phyloP scores from a whole-genome alignment of 2,797 vertebrate species.

The Artibeus lituratus region DNA sequence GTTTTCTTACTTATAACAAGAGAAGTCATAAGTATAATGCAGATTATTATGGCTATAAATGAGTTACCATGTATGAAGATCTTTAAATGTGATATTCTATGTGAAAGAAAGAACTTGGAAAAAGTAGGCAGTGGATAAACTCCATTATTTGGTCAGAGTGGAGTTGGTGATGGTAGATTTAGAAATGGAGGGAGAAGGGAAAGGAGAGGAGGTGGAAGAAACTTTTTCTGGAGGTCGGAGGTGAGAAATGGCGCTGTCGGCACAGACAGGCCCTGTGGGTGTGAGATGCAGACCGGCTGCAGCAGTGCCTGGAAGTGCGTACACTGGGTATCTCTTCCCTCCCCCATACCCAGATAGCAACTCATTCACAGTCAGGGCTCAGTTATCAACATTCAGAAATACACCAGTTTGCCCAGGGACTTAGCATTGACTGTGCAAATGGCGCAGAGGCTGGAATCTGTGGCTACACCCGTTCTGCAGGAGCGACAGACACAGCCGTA shows the following conservation, averaged over 20 bases:
- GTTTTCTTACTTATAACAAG: background rate
- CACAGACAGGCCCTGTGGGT: background rate
- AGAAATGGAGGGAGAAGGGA: background rate
- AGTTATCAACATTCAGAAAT: background rate
- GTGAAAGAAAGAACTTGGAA: background rate
- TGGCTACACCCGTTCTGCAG: accelerated
- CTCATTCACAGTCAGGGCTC: background rate
- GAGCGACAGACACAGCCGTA: background rate
- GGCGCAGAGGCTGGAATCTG: background rate
- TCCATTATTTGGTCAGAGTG: background rate
- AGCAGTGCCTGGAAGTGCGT: background rate
- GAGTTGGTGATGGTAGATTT: background rate
- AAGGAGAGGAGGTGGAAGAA: background rate
- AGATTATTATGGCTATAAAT: background rate
- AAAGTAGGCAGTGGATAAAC: background rate
- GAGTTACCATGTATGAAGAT: background rate
- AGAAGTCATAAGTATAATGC: background rate
- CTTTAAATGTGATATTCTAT: background rate
- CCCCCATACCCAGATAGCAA: background rate
- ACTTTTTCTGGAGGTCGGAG: background rate
- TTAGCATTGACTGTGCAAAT: background rate
- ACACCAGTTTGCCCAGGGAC: background rate
- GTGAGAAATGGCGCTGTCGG: background rate
- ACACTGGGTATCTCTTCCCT: background rate
- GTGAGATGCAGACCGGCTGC: background rate